Percentiles rank a stretch among this genome's conserved stretches.
These are phyloP conservation scores for Caenorhabditis sulstoni DNA, from an alignment of 2,888 invertebrate genomes.

Conservation along the genomic window DNA sequence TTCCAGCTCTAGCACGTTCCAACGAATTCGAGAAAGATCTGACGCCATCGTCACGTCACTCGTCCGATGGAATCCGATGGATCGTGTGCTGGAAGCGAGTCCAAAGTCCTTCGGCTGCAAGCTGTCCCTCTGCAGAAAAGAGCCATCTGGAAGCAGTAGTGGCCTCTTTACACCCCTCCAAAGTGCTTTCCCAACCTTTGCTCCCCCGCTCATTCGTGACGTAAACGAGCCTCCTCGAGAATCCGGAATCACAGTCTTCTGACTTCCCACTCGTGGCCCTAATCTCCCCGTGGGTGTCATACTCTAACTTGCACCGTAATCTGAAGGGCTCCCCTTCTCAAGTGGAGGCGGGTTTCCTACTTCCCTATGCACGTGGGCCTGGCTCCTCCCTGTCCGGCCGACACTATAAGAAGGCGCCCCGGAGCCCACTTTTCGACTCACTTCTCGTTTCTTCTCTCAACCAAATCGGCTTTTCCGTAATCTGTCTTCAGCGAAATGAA, in stretches of 20 bases:
- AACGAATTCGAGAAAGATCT: too few species aligned
- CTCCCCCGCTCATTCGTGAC: constrained; percentile 20
- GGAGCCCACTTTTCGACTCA: not conserved
- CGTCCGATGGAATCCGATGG: too few species aligned
- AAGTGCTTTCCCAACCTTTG: constrained; percentile 25
- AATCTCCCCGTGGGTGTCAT: constrained; percentile 40
- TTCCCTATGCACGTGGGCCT: constrained; percentile 33
- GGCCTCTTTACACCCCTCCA: constrained; percentile 19
- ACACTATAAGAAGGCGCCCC: constrained; percentile 38
- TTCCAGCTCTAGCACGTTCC: too few species aligned
- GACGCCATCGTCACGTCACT: too few species aligned
- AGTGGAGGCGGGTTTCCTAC: constrained; percentile 36
- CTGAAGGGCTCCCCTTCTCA: constrained; percentile 14
- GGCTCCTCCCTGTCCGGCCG: constrained; percentile 27
- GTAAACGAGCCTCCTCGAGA: constrained; percentile 23
- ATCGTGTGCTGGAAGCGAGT: too few species aligned
- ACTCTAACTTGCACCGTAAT: constrained; percentile 37
- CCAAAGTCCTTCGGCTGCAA: constrained; percentile 1
- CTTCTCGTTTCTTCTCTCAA: constrained; percentile 1
- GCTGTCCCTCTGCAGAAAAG: constrained; percentile 10
- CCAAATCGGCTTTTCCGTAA: not conserved
- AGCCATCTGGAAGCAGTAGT: constrained; percentile 19
- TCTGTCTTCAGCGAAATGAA: not conserved
- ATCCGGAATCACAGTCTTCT: constrained; percentile 30
- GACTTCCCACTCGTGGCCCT: constrained; percentile 18